Percentiles rank a stretch among this genome's conserved stretches.
phyloP scores from a whole-genome alignment of 2,797 vertebrate genomes.

The Melanotaenia trifasciata region DNA sequence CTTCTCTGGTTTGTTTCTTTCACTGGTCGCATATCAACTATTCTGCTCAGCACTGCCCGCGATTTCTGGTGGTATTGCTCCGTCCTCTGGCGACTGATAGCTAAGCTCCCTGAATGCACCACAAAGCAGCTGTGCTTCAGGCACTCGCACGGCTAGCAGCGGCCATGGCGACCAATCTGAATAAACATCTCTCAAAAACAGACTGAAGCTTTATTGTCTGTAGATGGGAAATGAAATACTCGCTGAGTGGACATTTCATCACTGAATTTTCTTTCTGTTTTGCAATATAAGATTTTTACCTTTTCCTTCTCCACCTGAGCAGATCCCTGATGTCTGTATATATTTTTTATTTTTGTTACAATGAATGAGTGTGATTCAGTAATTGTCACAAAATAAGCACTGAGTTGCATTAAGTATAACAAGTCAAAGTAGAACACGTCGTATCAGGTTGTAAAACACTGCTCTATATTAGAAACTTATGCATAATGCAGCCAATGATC shows the following conservation, averaged over 20 bases:
- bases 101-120: too few relatives aligned
- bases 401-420: too few relatives aligned
- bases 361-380: slow-evolving; percentile 3
- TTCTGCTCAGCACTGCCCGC: too few relatives aligned
- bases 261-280: slow-evolving; percentile 9
- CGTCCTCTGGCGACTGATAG: too few relatives aligned
- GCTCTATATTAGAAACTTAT: too few relatives aligned
- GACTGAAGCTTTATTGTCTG: not conserved
- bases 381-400: slow-evolving; percentile 18
- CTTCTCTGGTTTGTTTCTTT: too few relatives aligned
- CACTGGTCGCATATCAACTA: too few relatives aligned
- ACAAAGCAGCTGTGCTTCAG: too few relatives aligned
- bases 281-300: not conserved
- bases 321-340: slow-evolving; percentile 3
- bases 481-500: too few relatives aligned
- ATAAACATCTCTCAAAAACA: not conserved
- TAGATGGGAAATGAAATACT: not conserved
- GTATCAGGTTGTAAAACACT: too few relatives aligned
- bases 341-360: slow-evolving; percentile 11
- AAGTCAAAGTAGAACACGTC: too few relatives aligned
- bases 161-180: not conserved
- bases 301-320: slow-evolving; percentile 19
- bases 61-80: too few relatives aligned
- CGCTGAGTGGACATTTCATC: not conserved
- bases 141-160: not conserved